Evolutionary conservation across 2,113 vertebrate genomes (phyloP), one percentile per base, ranked within the genome.

Genomic region (Rhinoderma darwinii): DNA sequence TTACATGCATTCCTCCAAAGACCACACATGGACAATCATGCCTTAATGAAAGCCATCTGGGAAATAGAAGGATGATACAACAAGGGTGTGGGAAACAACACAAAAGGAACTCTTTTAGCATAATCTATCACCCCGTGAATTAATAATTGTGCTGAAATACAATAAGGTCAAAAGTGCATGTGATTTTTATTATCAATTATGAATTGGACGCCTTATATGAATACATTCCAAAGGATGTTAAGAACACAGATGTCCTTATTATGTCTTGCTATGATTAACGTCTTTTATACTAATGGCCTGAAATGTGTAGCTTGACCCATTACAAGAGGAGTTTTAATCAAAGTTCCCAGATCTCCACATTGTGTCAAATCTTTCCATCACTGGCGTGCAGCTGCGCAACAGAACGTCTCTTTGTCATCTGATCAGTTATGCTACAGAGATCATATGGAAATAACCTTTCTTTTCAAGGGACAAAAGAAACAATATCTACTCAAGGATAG

Each of bases 221-320:
- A 70, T 51, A 35, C 85, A 86, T 86, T 86, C 85, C 85, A 66
- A 18, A 63, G 79, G 37, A 82, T 63, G 63, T 74, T 50, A 81
- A 12, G 50, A 73, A 74, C 77, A 86, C 85, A 86, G 85, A 86
- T 81, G 86, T 74, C 79, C 51, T 82, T 87, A 87, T 82, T 61
- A 87, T 87, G 70, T 81, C 77, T 50, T 63, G 78, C 66, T 22
- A 87, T 81, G 61, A 86, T 70, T 66, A 50, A 86, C 75, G n/a
- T 79, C 41, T 86, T 81, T 80, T 54, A 80, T 86, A 74, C 83
- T 76, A 82, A 74, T 78, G 50, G 66, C 15, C 32, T 59, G 12
- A 54, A 72, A 81, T 66, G n/a, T 86, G 47, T 63, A 82, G 39
- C 68, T 75, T 73, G 68, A 37, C 79, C 50, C 61, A 37, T 41